phyloP scores from a whole-genome alignment of 2,888 invertebrate genomes.

The Sphecodes monilicornis region DNA sequence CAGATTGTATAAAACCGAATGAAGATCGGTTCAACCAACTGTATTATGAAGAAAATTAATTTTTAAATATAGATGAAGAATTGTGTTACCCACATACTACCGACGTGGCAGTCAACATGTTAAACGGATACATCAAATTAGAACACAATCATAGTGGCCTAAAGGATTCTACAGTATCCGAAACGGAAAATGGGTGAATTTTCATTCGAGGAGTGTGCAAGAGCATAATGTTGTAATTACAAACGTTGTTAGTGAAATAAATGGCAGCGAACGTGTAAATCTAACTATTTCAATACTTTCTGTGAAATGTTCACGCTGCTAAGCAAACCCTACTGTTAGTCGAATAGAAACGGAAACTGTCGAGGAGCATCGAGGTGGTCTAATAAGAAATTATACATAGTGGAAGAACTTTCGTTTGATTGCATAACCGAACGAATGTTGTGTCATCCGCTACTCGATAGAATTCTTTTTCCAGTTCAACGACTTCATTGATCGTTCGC shows the following conservation, averaged over 20 bases:
- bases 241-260: no score
- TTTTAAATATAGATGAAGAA: no score
- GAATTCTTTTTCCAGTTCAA: neutral
- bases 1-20: no score
- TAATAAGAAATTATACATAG: neutral
- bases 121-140: no score
- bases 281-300: neutral
- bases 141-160: neutral
- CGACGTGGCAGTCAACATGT: no score
- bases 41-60: no score
- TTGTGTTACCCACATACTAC: no score
- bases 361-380: neutral
- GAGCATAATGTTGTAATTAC: no score
- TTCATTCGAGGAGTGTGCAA: no score
- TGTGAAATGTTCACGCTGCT: neutral
- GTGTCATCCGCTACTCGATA: neutral
- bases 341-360: neutral
- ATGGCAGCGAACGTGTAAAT: neutral
- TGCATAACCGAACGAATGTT: neutral
- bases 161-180: neutral
- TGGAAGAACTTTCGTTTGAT: conserved; percentile 7
- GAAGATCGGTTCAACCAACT: no score
- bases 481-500: neutral
- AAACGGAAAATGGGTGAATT: no score
- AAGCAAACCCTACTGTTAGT: neutral